Conservation (phyloP, 2,888 invertebrate genomes). For the Druceiella hillmani region DNA sequence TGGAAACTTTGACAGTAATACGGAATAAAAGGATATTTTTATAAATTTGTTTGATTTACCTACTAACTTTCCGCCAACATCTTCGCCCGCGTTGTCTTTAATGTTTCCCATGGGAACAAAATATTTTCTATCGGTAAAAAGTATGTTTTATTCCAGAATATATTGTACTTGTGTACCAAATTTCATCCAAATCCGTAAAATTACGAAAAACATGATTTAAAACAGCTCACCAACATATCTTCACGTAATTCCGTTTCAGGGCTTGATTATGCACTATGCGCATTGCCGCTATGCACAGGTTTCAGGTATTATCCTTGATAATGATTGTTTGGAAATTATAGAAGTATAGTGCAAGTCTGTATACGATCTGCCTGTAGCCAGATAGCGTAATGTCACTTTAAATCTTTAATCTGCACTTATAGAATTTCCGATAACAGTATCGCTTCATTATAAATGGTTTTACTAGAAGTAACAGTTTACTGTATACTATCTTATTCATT, state of each 20-base stretch:
- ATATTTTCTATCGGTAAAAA: too few species aligned
- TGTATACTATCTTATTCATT: slow-evolving; percentile 11
- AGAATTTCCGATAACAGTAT: slow-evolving; percentile 14
- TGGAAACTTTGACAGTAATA: too few species aligned
- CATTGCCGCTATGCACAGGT: too few species aligned
- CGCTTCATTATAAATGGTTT: slow-evolving; percentile 13
- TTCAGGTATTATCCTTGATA: slow-evolving; percentile 17
- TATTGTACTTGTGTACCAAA: too few species aligned
- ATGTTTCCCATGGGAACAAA: too few species aligned
- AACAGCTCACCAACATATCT: slow-evolving; percentile 6
- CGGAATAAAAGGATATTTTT: too few species aligned
- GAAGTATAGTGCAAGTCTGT: slow-evolving; percentile 7
- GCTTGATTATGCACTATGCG: slow-evolving; percentile 15
- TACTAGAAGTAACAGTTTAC: slow-evolving; percentile 13
- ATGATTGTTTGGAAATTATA: slow-evolving; percentile 10
- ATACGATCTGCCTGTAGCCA: slow-evolving; percentile 14
- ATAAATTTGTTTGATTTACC: too few species aligned
- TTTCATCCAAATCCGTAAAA: too few species aligned
- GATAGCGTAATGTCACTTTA: slow-evolving; percentile 14
- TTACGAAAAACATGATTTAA: not conserved
- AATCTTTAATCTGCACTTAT: slow-evolving; percentile 14
- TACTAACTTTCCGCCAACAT: too few species aligned
- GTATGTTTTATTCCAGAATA: too few species aligned
- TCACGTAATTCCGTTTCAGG: slow-evolving; percentile 13
- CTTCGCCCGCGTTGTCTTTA: too few species aligned